phyloP scores from a whole-genome alignment of 2,113 vertebrate genomes.

The Mobula birostris region DNA sequence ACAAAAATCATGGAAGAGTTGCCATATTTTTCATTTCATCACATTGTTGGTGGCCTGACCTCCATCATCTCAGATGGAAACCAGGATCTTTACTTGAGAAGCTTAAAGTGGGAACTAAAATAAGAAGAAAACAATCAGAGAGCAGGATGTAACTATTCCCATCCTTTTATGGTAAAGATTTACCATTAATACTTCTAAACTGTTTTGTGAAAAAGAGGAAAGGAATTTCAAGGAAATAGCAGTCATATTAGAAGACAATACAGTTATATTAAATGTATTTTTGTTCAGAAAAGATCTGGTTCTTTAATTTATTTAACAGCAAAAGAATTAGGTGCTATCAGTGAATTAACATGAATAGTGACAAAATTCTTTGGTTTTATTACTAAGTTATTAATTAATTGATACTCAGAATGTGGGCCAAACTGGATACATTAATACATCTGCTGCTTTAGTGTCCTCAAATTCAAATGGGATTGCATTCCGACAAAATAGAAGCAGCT shows the following conservation, averaged over 20 bases:
- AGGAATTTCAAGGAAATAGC: no score
- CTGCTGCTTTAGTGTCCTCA: background rate
- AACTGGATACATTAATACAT: background rate
- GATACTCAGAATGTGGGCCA: no score
- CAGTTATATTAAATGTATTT: background rate
- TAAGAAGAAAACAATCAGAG: background rate
- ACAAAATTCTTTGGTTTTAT: background rate
- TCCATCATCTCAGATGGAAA: background rate
- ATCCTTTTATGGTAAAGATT: background rate
- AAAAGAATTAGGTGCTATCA: background rate
- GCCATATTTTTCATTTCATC: background rate
- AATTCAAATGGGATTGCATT: background rate
- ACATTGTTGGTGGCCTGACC: background rate
- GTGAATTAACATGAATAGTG: background rate
- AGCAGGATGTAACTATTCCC: background rate
- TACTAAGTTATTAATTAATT: background rate
- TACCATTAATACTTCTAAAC: background rate
- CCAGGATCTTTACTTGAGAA: background rate
- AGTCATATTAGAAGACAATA: background rate
- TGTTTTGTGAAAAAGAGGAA: background rate
- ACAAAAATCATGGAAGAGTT: background rate
- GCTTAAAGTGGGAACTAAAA: background rate
- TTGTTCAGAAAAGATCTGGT: background rate
- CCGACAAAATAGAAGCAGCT: conserved; percentile 5
- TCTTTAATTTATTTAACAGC: background rate